Evolutionary conservation across 2,113 vertebrate species (phyloP), one percentile per base, ranked within the genome.

Genomic region (Heterocephalus glaber): DNA sequence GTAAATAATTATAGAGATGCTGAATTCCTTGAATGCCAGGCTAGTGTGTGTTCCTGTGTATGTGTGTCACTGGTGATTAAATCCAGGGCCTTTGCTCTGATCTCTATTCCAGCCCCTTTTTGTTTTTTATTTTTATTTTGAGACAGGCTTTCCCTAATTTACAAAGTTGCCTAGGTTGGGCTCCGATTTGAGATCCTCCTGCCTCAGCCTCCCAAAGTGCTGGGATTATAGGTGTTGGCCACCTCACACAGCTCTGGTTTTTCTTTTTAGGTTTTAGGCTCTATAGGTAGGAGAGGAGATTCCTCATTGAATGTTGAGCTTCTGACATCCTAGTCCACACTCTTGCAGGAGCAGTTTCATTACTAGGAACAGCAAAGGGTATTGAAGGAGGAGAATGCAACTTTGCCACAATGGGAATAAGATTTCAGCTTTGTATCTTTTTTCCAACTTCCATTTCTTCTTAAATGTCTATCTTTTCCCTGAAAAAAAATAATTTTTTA

Each of bases 1-100:
- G 76, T 74, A 91, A 93, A 87, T 87, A 90, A 80, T 38, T 61
- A 65, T 20, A 56, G 56, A 96, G 72, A 61, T 93, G 61, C 49
- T 86, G 66, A 68, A 44, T 76, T 47, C 66, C 52, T 63, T 72
- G 63, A 24, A 38, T 41, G 54, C 79, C 70, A 79, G 33, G 60
- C n/a, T 66, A 76, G 72, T 28, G 16, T 49, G 44, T 47, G 13
- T 76, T 24, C 47, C 41, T n/a, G 35, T 70, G 66, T 38, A n/a
- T 41, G n/a, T 70, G 68, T 72, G 68, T 72, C 0, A 41, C 1
- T 47, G 24, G 41, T 9, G 14, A 11, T 5, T 13, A 16, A 54
- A 79, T 35, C 9, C 33, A 35, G 17, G 17, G 49, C 5, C 49
- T 54, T 79, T 20, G 56, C 4, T 8, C 16, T 79, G 76, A 79